phyloP scores from a whole-genome alignment of 2,797 vertebrate species.

The Acipenser oxyrinchus region DNA sequence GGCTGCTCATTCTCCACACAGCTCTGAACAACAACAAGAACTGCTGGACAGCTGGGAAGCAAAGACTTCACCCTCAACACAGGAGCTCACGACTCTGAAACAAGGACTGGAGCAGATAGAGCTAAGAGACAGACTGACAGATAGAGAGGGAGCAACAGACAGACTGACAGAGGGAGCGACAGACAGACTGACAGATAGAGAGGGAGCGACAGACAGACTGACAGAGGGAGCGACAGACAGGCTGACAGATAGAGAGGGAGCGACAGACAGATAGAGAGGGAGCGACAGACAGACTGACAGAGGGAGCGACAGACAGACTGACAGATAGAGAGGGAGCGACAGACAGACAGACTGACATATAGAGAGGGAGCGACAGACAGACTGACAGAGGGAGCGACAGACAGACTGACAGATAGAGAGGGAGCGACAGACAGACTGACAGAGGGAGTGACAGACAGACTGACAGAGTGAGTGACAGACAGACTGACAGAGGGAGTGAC shows the following conservation, averaged over 20 bases:
- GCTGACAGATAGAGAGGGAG: slow-evolving; percentile 18
- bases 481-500: no score
- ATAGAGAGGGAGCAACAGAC: slow-evolving; percentile 15
- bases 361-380: slow-evolving; percentile 11
- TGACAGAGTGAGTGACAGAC: no score
- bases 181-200: neutral
- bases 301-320: slow-evolving; percentile 6
- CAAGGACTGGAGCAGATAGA: no score
- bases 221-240: neutral
- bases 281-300: neutral
- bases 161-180: neutral
- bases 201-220: neutral
- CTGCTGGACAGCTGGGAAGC: no score
- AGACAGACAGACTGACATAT: neutral
- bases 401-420: slow-evolving; percentile 23
- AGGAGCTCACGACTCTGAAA: no score
- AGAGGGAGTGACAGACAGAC: no score
- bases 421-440: no score
- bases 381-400: slow-evolving; percentile 13
- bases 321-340: no score
- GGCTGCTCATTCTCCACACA: no score
- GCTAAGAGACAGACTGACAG: slow-evolving; percentile 16
- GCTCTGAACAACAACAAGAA: no score
- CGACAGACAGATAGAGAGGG: slow-evolving; percentile 17
- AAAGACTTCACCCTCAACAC: no score